Conservation (phyloP, 2,888 invertebrate species). For the Dromius quadrimaculatus region DNA sequence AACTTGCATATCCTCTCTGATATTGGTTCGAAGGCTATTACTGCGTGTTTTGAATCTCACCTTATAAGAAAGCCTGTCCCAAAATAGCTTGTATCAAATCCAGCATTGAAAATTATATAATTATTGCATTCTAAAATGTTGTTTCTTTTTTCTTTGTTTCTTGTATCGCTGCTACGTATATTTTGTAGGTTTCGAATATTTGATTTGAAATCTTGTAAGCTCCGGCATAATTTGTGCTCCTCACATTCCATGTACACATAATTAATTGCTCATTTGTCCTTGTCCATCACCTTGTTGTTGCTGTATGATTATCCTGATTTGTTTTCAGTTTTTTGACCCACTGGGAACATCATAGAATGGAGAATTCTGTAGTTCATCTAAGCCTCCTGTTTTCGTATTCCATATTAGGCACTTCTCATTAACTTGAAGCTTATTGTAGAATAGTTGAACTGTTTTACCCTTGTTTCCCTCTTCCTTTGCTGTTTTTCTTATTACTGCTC, state of each 20-base stretch:
- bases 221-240: no score
- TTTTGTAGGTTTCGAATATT: neutral
- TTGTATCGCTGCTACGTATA: neutral
- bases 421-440: neutral
- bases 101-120: no score
- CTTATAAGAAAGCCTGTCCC: neutral
- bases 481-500: neutral
- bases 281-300: neutral
- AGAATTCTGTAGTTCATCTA: neutral
- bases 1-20: neutral
- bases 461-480: neutral
- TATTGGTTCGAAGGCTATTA: neutral
- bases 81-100: neutral
- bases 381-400: neutral
- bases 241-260: neutral
- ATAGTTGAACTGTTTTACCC: neutral
- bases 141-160: no score
- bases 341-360: no score
- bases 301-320: neutral
- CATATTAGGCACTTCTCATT: neutral
- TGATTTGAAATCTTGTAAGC: neutral
- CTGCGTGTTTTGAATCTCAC: neutral
- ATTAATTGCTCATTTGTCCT: neutral
- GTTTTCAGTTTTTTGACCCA: neutral
- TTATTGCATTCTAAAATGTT: no score